phyloP scores from a whole-genome alignment of 2,113 vertebrate genomes.

The zebrafish (Danio rerio) region GRCz12tu NC_133179.1:28885001-28885500 shows the following conservation, averaged over 20 bases:
- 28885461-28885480: slow-evolving; percentile 93
- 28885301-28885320: slow-evolving; percentile 80
- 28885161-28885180: slow-evolving; percentile 93
- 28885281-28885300: slow-evolving; percentile 93
- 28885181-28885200: slow-evolving; percentile 96
- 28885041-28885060: slow-evolving; percentile 77
- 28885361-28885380: slow-evolving; percentile 80
- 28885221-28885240: slow-evolving; percentile 95
- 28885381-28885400: slow-evolving; percentile 69
- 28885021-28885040: slow-evolving; percentile 83
- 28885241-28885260: slow-evolving; percentile 91
- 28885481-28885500: slow-evolving; percentile 91
- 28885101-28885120: slow-evolving; percentile 81
- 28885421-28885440: slow-evolving; percentile 89
- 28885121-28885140: slow-evolving; percentile 87
- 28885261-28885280: slow-evolving; percentile 98
- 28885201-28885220: slow-evolving; percentile 97
- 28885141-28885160: slow-evolving; percentile 94
- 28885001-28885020: slow-evolving; percentile 94
- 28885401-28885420: slow-evolving; percentile 83
- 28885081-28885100: slow-evolving; percentile 76
- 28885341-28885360: slow-evolving; percentile 79
- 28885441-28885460: slow-evolving; percentile 92
- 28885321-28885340: slow-evolving; percentile 73
- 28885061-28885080: slow-evolving; percentile 77